These are phyloP conservation scores for Phalloptychus januarius DNA, from an alignment of 2,797 vertebrate species.

Conservation along the genomic window DNA sequence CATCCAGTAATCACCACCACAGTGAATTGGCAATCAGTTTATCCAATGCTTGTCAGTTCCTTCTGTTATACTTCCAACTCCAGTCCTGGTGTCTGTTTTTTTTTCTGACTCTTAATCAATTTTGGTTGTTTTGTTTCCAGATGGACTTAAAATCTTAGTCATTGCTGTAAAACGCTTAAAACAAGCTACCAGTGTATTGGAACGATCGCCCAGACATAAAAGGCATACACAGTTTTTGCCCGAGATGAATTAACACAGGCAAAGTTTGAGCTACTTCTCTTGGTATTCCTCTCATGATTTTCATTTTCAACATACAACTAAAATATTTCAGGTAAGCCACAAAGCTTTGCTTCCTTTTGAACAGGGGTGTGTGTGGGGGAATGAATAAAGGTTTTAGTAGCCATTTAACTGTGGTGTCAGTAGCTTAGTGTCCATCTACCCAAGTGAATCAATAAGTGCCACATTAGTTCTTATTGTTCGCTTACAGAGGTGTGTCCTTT, in stretches of 20 bases:
- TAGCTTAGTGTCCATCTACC: conserved; percentile 57
- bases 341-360: conserved; percentile 26
- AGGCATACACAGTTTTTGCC: not conserved
- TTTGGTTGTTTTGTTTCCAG: not conserved
- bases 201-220: not conserved
- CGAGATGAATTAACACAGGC: not conserved
- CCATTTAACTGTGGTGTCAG: conserved; percentile 50
- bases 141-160: not conserved
- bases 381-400: conserved; percentile 11
- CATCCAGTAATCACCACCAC: not conserved
- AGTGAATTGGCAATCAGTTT: not conserved
- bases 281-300: conserved; percentile 41
- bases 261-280: conserved; percentile 30
- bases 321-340: conserved; percentile 29
- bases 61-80: not conserved
- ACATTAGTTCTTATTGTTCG: conserved; percentile 59
- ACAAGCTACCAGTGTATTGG: not conserved
- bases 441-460: conserved; percentile 61
- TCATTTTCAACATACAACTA: conserved; percentile 41
- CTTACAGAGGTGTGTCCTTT: conserved; percentile 45
- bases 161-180: not conserved
- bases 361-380: not conserved
- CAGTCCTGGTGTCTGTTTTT: not conserved
- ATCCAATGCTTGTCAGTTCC: not conserved
- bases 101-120: not conserved